Evolutionary conservation across 1,140 invertebrate genomes (phyloP).

Genomic region (Scaptomyza hsui): DNA sequence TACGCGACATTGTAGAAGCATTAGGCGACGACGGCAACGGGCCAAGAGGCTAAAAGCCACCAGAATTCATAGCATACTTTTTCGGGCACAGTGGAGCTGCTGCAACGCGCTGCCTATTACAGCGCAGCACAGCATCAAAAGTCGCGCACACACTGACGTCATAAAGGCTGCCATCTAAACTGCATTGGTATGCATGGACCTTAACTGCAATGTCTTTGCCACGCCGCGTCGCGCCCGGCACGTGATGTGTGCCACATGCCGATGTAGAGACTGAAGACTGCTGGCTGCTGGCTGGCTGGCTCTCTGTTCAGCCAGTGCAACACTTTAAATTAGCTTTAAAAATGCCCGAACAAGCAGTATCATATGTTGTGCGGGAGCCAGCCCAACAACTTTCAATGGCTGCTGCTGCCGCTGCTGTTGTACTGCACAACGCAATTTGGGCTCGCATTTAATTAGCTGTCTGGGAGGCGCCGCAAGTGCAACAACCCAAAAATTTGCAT

Average conservation of each 20-base stretch:
- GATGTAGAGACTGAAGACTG: not conserved
- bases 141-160: slow-evolving; percentile 69
- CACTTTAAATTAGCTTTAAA: slow-evolving; percentile 77
- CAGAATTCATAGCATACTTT: slow-evolving; percentile 72
- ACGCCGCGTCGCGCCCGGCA: slow-evolving; percentile 43
- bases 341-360: slow-evolving; percentile 36
- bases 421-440: slow-evolving; percentile 41
- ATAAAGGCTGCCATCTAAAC: slow-evolving; percentile 54
- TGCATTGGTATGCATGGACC: slow-evolving; percentile 76
- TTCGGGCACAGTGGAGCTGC: slow-evolving; percentile 15
- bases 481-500: slow-evolving; percentile 75
- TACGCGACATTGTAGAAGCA: slow-evolving; percentile 72
- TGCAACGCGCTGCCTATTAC: not conserved
- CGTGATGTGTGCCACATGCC: slow-evolving; percentile 79
- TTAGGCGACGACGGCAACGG: slow-evolving; percentile 42
- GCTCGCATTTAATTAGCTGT: slow-evolving; percentile 72
- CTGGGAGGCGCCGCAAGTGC: slow-evolving; percentile 69
- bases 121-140: slow-evolving; percentile 37
- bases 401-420: not conserved
- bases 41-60: slow-evolving; percentile 34
- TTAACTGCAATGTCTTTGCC: slow-evolving; percentile 71
- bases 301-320: not conserved
- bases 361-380: slow-evolving; percentile 43
- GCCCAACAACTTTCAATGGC: slow-evolving; percentile 56
- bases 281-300: not conserved